These are phyloP conservation scores for Chrosomus eos DNA, from an alignment of 2,797 vertebrate genomes.

Conservation along the genomic window DNA sequence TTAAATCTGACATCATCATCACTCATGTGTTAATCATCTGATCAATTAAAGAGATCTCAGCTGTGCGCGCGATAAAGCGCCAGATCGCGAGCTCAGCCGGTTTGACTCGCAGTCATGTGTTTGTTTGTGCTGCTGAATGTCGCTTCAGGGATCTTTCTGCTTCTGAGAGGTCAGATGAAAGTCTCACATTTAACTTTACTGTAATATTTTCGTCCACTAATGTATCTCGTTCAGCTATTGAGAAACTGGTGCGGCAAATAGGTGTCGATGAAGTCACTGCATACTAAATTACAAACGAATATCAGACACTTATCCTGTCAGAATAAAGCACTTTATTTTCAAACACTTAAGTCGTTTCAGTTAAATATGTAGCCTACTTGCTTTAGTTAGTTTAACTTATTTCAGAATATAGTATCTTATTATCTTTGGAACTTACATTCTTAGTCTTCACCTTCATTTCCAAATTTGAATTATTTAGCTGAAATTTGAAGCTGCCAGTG, in stretches of 20 bases:
- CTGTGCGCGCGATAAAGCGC: slow-evolving; percentile 12
- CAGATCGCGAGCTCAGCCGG: background rate
- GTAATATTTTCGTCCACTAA: background rate
- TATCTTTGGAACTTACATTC: background rate
- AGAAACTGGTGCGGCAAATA: background rate
- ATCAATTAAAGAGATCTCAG: slow-evolving; percentile 35
- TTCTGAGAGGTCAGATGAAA: slow-evolving; percentile 36
- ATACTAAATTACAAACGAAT: background rate
- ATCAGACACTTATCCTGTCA: background rate
- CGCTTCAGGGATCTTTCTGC: slow-evolving; percentile 11
- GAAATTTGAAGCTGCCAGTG: background rate
- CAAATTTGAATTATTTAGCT: background rate
- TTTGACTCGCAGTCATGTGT: slow-evolving; percentile 21
- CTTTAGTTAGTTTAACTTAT: background rate
- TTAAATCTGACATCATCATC: background rate
- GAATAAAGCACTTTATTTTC: background rate
- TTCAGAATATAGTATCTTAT: background rate
- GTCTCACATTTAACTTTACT: background rate
- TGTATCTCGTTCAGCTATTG: background rate
- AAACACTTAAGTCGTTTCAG: slow-evolving; percentile 14
- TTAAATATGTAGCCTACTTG: background rate
- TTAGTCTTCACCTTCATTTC: background rate
- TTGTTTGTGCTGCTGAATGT: background rate
- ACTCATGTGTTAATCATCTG: background rate
- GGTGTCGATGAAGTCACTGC: background rate